phyloP scores from a whole-genome alignment of 2,113 vertebrate genomes.

The Astur gentilis region DNA sequence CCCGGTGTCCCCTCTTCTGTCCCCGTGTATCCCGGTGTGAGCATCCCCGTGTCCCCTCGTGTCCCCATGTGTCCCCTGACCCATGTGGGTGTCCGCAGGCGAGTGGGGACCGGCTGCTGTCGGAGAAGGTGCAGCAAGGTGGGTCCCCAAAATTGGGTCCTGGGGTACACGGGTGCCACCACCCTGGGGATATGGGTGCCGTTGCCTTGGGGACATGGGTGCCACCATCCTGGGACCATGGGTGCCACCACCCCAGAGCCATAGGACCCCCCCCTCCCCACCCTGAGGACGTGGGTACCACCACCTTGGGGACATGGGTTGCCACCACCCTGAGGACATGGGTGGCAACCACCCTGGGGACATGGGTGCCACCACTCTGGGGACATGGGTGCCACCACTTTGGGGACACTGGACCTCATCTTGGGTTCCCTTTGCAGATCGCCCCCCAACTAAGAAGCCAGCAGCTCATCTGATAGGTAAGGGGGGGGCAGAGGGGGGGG shows the following conservation, averaged over 20 bases:
- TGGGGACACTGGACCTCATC: neutral
- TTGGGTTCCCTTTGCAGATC: too few species aligned
- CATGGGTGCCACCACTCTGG: neutral
- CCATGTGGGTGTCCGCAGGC: neutral
- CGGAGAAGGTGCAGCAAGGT: neutral
- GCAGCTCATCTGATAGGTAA: too few species aligned
- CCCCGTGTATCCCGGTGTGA: neutral
- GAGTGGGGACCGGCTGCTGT: neutral
- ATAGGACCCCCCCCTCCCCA: too few species aligned
- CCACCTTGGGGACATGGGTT: too few species aligned
- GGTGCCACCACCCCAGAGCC: neutral
- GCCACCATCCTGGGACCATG: neutral
- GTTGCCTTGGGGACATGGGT: too few species aligned
- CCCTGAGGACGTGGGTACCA: neutral
- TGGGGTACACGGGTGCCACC: neutral
- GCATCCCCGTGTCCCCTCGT: too few species aligned
- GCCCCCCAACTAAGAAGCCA: too few species aligned
- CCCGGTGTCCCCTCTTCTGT: neutral
- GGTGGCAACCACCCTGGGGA: too few species aligned
- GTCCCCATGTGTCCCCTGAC: neutral
- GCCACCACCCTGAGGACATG: too few species aligned
- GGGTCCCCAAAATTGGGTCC: neutral
- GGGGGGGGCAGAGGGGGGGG: too few species aligned
- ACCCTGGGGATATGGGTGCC: neutral
- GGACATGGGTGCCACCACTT: neutral